Base-by-base conservation (phyloP, 1,140 invertebrate genomes). In the Temnothorax nylanderi region DNA sequence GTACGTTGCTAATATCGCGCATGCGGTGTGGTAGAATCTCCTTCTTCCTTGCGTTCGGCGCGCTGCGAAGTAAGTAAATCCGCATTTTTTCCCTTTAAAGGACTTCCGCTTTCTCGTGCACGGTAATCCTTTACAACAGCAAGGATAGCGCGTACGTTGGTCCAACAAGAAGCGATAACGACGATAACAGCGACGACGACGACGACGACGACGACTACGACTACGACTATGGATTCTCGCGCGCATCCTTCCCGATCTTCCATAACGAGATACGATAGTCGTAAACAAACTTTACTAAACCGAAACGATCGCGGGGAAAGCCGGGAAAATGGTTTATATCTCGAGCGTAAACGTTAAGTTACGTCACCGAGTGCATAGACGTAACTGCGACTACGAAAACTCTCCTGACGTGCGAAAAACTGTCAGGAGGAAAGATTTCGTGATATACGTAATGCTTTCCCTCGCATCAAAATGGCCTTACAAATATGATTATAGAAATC, bases 271-370 rank as follows among this genome's bases (percentile, higher is more conserved):
- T 81, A 87, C 67, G 71, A 74, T 56, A 62, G 60, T 88, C 71
- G 87, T 87, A 88, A 87, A 82, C 86, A 88, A 49, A 81, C 85
- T 87, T 88, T 81, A 65, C 85, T 88, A 87, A 88, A 69, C 71
- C 74, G 69, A 54, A 82, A 88, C 87, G 64, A 88, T 80, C 87
- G 74, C 47, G 65, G 26, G 64, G 75, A 77, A 65, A 47, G 72
- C 74, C 51, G 80, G 56, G 60, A 16, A 58, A 88, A 78, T 74
- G 87, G 65, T 76, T 88, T 88, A 88, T 77, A 85, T 8, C 72
- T 65, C 26, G 51, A 10, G 69, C 47, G 86, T 86, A 88, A 88
- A 71, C 72, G 58, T 60, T 86, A 76, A 67, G 54, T 86, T 67
- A 77, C 65, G n/a, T 74, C 51, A 18, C 16, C 16, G 21, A 34